Conservation (phyloP, 2,888 invertebrate genomes). For the Drosophila setosimentum region DNA sequence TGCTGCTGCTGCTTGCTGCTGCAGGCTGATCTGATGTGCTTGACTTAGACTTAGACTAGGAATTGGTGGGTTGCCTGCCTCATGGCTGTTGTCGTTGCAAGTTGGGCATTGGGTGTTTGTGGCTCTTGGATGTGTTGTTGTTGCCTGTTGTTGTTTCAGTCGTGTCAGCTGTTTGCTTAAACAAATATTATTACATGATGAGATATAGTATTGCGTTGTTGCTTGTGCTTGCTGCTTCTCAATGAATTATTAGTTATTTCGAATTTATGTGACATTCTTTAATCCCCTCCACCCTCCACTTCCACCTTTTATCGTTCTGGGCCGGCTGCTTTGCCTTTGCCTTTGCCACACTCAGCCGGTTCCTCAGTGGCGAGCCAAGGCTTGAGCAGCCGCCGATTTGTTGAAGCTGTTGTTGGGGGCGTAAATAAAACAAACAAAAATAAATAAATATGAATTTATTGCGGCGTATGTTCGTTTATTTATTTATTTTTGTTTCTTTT, state of each 20-base stretch:
- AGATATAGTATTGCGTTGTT: slow-evolving; percentile 9
- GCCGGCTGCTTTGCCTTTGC: slow-evolving; percentile 35
- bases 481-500: slow-evolving; percentile 23
- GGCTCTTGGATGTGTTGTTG: neutral
- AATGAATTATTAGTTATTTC: slow-evolving; percentile 75
- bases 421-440: slow-evolving; percentile 76
- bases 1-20: neutral
- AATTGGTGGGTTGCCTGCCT: slow-evolving; percentile 21
- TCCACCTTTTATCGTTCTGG: slow-evolving; percentile 31
- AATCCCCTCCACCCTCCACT: slow-evolving; percentile 11
- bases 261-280: slow-evolving; percentile 68
- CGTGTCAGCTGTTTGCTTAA: slow-evolving; percentile 74
- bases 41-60: slow-evolving; percentile 20
- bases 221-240: slow-evolving; percentile 39
- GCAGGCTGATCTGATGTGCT: neutral
- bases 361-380: slow-evolving; percentile 49
- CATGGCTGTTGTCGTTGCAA: slow-evolving; percentile 5
- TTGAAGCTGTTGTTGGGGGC: slow-evolving; percentile 63
- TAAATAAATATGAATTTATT: slow-evolving; percentile 80
- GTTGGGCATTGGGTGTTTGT: slow-evolving; percentile 21
- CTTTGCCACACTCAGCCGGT: slow-evolving; percentile 19
- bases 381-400: slow-evolving; percentile 23
- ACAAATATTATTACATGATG: slow-evolving; percentile 76
- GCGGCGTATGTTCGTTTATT: slow-evolving; percentile 65
- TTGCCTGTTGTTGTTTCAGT: slow-evolving; percentile 36